These are phyloP conservation scores for Dromas ardeola DNA, from an alignment of 2,113 vertebrate species.

Conservation along the genomic window DNA sequence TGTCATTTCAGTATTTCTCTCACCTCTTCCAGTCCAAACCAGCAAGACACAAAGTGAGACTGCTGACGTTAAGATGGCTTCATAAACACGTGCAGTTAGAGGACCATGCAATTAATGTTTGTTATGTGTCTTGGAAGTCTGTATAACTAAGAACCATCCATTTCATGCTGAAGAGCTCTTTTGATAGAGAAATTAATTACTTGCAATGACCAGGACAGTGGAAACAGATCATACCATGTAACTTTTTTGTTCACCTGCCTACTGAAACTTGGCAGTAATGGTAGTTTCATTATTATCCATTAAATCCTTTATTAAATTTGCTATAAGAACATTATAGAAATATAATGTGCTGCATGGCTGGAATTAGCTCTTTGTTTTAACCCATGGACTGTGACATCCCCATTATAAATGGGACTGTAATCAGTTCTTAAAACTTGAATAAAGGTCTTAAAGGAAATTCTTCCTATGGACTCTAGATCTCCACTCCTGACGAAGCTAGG, in stretches of 20 bases:
- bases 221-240: background rate
- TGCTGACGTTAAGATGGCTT: background rate
- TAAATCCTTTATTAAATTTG: background rate
- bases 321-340: background rate
- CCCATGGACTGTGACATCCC: accelerated
- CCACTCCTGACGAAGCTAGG: background rate
- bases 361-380: background rate
- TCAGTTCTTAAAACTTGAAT: background rate
- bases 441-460: background rate
- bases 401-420: background rate
- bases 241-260: background rate
- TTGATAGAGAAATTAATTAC: background rate
- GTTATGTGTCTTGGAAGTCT: background rate
- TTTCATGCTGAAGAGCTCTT: background rate
- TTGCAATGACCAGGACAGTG: background rate
- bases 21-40: background rate
- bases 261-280: background rate
- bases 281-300: background rate
- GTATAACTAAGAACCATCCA: background rate
- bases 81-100: accelerated
- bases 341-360: background rate
- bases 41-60: background rate
- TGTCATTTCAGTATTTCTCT: background rate
- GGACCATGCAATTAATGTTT: background rate
- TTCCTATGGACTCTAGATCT: background rate